These are phyloP conservation scores for Metellina segmentata DNA, from an alignment of 2,888 invertebrate genomes.

Conservation along the genomic window DNA sequence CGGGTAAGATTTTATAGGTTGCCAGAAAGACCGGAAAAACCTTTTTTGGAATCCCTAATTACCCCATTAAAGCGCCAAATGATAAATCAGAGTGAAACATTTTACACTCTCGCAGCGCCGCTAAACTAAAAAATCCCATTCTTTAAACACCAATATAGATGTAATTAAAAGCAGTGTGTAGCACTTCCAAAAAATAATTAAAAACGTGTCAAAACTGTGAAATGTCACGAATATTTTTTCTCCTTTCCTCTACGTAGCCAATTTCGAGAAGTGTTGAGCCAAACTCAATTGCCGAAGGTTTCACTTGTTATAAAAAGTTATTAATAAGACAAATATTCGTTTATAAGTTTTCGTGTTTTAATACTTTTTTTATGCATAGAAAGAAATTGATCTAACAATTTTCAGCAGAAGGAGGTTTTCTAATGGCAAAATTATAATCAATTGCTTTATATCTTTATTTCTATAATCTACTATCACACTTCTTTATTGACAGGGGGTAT, in stretches of 20 bases:
- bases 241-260: background rate
- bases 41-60: constrained; percentile 60
- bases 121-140: constrained; percentile 25
- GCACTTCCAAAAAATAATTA: constrained; percentile 41
- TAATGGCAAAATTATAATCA: too few species aligned
- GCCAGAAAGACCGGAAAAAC: constrained; percentile 33
- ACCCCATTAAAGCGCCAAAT: constrained; percentile 57
- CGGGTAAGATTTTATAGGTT: constrained; percentile 61
- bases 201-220: constrained; percentile 30
- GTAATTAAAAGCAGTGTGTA: constrained; percentile 41
- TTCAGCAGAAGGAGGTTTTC: too few species aligned
- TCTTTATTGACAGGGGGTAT: too few species aligned
- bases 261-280: background rate
- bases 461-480: too few species aligned
- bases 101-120: constrained; percentile 19
- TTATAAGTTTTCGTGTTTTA: too few species aligned
- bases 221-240: constrained; percentile 8
- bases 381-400: too few species aligned
- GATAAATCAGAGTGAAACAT: constrained; percentile 54
- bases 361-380: too few species aligned
- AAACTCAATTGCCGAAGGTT: background rate
- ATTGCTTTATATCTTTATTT: too few species aligned
- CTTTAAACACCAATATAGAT: constrained; percentile 19
- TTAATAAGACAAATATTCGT: background rate
- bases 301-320: background rate